Evolutionary conservation across 2,888 invertebrate genomes (phyloP).

Genomic region (Neoaliturus tenellus): DNA sequence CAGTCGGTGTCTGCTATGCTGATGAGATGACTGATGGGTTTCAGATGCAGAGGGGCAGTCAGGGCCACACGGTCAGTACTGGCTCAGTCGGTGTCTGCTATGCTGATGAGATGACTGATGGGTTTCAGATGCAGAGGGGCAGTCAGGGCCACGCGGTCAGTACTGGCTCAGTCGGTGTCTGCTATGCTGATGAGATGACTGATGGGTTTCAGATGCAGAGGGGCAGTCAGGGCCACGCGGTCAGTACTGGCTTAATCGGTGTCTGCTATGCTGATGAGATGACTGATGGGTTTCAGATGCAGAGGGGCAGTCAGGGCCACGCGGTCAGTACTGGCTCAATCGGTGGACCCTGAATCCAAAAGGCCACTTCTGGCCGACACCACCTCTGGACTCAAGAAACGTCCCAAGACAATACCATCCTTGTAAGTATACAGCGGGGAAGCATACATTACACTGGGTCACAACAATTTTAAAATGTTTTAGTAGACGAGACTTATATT

Average conservation of each 20-base stretch:
- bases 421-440: neutral
- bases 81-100: constrained; percentile 14
- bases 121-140: constrained; percentile 40
- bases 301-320: constrained; percentile 45
- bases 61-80: constrained; percentile 45
- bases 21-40: too few species aligned
- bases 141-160: constrained; percentile 46
- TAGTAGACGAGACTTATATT: too few species aligned
- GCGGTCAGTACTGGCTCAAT: constrained; percentile 34
- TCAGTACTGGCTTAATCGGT: constrained; percentile 24
- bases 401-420: neutral
- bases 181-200: too few species aligned
- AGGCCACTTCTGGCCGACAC: constrained; percentile 16
- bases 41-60: constrained; percentile 42
- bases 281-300: neutral
- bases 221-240: constrained; percentile 44
- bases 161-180: constrained; percentile 20
- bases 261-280: too few species aligned
- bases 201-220: constrained; percentile 40
- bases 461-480: too few species aligned
- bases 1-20: too few species aligned
- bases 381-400: constrained; percentile 38
- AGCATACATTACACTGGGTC: neutral
- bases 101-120: too few species aligned
- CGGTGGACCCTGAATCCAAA: constrained; percentile 33